Evolutionary conservation across 2,888 invertebrate species (phyloP), one percentile per base, ranked within the genome.

Genomic region (Thera britannica): DNA sequence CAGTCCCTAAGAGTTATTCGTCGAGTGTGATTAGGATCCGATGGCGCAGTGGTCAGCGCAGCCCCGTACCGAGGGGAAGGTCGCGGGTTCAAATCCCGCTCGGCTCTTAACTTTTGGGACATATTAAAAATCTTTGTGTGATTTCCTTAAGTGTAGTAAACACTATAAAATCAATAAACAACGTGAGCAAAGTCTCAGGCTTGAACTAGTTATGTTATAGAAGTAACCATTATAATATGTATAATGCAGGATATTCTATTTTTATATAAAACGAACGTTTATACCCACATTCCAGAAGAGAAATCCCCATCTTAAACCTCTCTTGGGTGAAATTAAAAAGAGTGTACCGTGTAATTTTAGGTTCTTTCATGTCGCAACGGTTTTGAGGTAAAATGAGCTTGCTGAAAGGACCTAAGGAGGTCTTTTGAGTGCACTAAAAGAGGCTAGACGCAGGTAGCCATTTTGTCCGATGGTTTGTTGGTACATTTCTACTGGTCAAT

Each of bases 351-450:
- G 72, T 72, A 72, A 72, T 72, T 72, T 72, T 71, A 73, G 71
- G 65, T 75, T 67, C 66, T 74, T 75, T 72, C 70, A 75, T 70
- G 73, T 71, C 55, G 70, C 71, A 62, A 72, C 71, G 68, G 72
- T 72, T 73, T 68, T 61, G 60, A 68, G 62, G 59, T 58, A 68
- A 70, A 75, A 75, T 73, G 69, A 67, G 70, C 67, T 67, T 48
- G 62, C 41, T 75, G 75, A 75, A 75, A 72, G 74, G 71, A 58
- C 48, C 67, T 65, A 67, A 63, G 62, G 67, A 63, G 65, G 68
- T 75, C 75, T 72, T 74, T 75, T 74, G 73, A 75, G 71, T 55
- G 68, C 55, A 56, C 65, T 58, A 55, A 71, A 72, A 72, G 71
- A 72, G 71, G 59, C 65, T 62, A 68, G 63, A 67, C 36, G 58